A percentile compares a stretch with the other conserved stretches of the same genome.
phyloP scores from a whole-genome alignment of 2,888 invertebrate genomes.

The Eupithecia pulchellata region DNA sequence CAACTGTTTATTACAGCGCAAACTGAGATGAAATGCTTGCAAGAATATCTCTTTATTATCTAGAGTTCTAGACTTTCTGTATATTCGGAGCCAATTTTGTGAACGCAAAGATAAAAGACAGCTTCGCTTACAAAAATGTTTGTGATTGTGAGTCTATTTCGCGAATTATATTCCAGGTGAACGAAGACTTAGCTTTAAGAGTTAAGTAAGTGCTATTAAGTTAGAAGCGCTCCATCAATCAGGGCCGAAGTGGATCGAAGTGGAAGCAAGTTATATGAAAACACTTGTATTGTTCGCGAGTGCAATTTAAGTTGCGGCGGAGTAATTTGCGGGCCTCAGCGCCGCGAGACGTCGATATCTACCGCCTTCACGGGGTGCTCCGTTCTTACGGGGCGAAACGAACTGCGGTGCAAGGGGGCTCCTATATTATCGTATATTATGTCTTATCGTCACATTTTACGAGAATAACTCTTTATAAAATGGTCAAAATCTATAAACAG shows the following conservation, averaged over 20 bases:
- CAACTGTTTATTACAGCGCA: conserved; percentile 26
- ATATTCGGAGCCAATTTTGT: background rate
- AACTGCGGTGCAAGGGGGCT: background rate
- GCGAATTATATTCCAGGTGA: background rate
- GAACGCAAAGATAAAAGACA: background rate
- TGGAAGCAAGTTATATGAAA: conserved; percentile 19
- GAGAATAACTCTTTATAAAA: background rate
- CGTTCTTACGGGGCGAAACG: background rate
- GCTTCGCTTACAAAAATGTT: background rate
- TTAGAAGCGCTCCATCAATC: conserved; percentile 10
- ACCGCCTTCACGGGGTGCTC: background rate
- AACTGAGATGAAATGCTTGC: conserved; percentile 27
- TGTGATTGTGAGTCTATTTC: background rate
- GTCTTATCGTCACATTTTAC: background rate
- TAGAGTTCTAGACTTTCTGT: background rate
- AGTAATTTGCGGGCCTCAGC: conserved; percentile 29
- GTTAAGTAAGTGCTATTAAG: background rate
- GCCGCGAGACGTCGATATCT: conserved; percentile 14
- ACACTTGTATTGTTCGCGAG: conserved; percentile 26
- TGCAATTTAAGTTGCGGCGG: conserved; percentile 34
- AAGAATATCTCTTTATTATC: conserved; percentile 24
- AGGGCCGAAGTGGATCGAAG: conserved; percentile 6
- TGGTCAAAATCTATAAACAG: background rate
- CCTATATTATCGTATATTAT: background rate
- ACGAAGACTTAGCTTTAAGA: background rate